Conservation (phyloP, 2,888 invertebrate species). For the Pyralis farinalis region DNA sequence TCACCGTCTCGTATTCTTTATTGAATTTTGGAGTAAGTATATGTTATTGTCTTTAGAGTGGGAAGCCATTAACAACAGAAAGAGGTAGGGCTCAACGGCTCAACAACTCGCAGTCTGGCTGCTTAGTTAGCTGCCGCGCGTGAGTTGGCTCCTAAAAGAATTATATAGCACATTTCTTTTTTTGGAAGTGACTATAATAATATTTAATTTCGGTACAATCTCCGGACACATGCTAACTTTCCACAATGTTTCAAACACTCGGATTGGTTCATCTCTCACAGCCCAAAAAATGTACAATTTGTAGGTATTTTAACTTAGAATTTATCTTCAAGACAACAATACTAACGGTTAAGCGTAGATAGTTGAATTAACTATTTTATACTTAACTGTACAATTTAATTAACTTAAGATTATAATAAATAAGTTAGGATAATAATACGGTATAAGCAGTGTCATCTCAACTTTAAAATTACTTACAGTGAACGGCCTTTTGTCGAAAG, state of each 20-base stretch:
- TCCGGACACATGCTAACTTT: conserved; percentile 18
- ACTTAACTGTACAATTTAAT: neutral
- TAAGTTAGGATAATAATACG: conserved; percentile 7
- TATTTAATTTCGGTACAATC: conserved; percentile 10
- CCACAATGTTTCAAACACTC: conserved; percentile 21
- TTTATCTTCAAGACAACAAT: conserved; percentile 17
- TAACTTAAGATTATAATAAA: conserved; percentile 15
- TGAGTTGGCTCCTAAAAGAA: too few relatives aligned
- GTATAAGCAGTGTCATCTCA: neutral
- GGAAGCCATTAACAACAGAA: too few relatives aligned
- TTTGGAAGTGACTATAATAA: too few relatives aligned
- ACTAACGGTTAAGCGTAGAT: conserved; percentile 20
- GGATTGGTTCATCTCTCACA: conserved; percentile 44
- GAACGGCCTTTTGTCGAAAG: neutral
- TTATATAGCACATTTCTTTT: too few relatives aligned
- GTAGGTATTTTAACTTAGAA: conserved; percentile 16
- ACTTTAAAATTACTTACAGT: neutral
- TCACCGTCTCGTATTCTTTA: too few relatives aligned
- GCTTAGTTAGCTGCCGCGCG: too few relatives aligned
- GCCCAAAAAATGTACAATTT: conserved; percentile 29
- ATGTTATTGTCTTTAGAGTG: too few relatives aligned
- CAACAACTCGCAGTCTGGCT: too few relatives aligned
- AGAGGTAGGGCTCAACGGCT: too few relatives aligned
- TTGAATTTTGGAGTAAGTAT: too few relatives aligned
- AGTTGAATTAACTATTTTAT: conserved; percentile 7